Evolutionary conservation across 2,888 invertebrate species (phyloP), one percentile per base, ranked within the genome.

Genomic region (Dichetophora obliterata): DNA sequence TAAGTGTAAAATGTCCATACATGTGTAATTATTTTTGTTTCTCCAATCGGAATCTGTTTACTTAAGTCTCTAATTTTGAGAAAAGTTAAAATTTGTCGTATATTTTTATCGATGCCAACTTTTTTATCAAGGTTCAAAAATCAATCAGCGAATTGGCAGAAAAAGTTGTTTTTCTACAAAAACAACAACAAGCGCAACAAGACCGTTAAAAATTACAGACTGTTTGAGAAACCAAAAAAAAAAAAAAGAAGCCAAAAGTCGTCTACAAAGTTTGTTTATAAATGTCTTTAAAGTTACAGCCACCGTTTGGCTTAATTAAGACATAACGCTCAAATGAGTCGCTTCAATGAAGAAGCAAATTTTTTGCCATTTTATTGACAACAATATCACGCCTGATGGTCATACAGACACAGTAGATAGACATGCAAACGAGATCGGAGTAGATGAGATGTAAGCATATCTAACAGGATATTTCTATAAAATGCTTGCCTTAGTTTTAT

Each of bases 281-380:
- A 61, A 48, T 70, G 22, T 24, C 50, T 63, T 57, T 31, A 59
- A 24, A 63, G 63, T 63, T 61, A n/a, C 22, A 66, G 27, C 69
- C 48, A 31, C 37, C 24, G 63, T 63, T 70, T 54, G 73, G 43
- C 73, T 75, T 70, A 75, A 77, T 77, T 70, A 75, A 77, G 74
- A 75, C 74, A 77, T 77, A 70, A 69, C 57, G 74, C 54, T 59
- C 34, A 27, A 63, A 27, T 43, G 66, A 65, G 31, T 54, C 75
- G 48, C 66, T 11, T 3, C 8, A 19, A 57, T 16, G n/a, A 5
- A 54, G 57, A 4, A 22, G 66, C 22, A 11, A n/a, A 48, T 59
- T 59, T 24, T 59, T 59, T 31, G n/a, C 52, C 52, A 70, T 31
- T 70, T 70, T 70, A 70, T 70, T 73, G 54, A 63, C 73, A 73